Conservation (phyloP, 2,888 invertebrate genomes). For the Fissipunctia ypsillon region DNA sequence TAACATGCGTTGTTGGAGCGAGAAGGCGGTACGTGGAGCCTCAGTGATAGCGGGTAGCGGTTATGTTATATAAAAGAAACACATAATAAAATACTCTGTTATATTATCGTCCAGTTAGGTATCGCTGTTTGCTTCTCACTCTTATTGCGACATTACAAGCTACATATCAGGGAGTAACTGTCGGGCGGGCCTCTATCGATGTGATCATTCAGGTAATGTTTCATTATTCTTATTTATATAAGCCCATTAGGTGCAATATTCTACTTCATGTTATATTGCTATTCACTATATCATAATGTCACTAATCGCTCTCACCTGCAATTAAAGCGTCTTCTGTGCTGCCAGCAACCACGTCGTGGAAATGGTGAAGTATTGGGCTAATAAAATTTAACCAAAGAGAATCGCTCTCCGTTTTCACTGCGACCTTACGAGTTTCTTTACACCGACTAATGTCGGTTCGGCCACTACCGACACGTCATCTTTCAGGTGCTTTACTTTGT, state of each 20-base stretch:
- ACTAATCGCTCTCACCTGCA: not conserved
- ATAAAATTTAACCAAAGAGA: not conserved
- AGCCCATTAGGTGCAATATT: not conserved
- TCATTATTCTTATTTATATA: not conserved
- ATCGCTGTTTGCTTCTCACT: not conserved
- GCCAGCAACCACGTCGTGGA: not conserved
- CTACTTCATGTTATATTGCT: not conserved
- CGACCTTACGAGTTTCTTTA: conserved; percentile 12
- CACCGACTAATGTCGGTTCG: conserved; percentile 78
- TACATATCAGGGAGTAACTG: not conserved
- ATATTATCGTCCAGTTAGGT: not conserved
- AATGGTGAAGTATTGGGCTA: not conserved
- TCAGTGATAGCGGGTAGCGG: conserved; percentile 54
- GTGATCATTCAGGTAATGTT: not conserved
- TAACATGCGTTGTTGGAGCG: conserved; percentile 86
- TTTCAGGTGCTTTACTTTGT: conserved; percentile 77
- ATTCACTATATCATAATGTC: not conserved
- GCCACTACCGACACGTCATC: conserved; percentile 77
- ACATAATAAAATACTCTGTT: not conserved
- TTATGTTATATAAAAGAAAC: not conserved
- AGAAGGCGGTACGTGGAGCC: conserved; percentile 64
- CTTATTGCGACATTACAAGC: not conserved
- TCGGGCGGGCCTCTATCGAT: not conserved
- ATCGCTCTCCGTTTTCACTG: not conserved
- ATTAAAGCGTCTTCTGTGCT: not conserved